Base-by-base conservation (phyloP, 1,140 invertebrate species). In the Drosophila lacteicornis region DNA sequence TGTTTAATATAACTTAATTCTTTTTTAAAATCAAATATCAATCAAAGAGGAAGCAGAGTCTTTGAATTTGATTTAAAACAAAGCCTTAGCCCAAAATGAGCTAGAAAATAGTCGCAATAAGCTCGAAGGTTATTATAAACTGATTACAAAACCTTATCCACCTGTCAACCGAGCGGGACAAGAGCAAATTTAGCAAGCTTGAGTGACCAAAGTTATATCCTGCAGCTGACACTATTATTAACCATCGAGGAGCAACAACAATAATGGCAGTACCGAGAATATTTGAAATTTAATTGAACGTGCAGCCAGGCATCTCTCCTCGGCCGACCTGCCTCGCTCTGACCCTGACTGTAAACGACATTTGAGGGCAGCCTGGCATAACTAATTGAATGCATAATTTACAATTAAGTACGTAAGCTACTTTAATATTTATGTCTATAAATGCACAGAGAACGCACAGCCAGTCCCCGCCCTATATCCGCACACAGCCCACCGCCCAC, bases 351-450 rank as follows among this genome's bases (percentile, higher is more conserved):
- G 51, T 17, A 45, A 75, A 73, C 22, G 61, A 66, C 56, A 68
- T 71, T 45, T 66, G 15, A 25, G 65, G 63, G 50, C 62, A 79
- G 69, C 51, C 67, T 76, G 75, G 70, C 75, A 79, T 67, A 88
- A 77, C 84, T 87, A 88, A 87, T 87, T 87, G 84, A 87, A 87
- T 87, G 82, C 84, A 87, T 87, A 88, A 87, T 87, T 88, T 83
- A 87, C 77, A 88, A 88, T 87, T 87, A 87, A 87, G 80, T 87
- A 80, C 77, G 80, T 83, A 88, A 88, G 84, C 84, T 87, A 88
- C 84, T 88, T 87, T 87, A 88, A 83, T 88, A 88, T 87, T 88
- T 88, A 87, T 87, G 84, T 87, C 73, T 80, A 56, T 82, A 82
- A 49, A 87, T 83, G 77, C 70, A 56, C 25, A 55, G 60, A 17